Base-by-base conservation (phyloP, 2,113 vertebrate genomes). In the Syngnathus scovelli region DNA sequence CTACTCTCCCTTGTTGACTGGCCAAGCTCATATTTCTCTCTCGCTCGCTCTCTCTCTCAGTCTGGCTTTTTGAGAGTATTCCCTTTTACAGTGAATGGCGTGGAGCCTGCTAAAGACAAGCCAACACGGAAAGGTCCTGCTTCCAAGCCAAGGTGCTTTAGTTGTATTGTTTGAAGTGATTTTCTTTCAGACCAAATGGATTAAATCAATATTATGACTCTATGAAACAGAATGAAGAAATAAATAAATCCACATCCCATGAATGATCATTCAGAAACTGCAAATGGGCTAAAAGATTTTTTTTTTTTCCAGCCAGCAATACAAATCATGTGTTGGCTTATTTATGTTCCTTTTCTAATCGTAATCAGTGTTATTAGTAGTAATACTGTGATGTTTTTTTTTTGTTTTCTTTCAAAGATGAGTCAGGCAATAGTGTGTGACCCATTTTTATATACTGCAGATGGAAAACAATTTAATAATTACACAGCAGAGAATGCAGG, bases 41-140 rank as follows among this genome's bases (percentile, higher is more conserved):
- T 59, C 38, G 36, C 52, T 71, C 65, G 63, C 66, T 16, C 72
- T 70, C 65, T 63, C 66, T 16, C 72, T 54, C 67, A 62, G 54
- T 66, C 74, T 58, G 69, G 71, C 61, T 75, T 87, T 78, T 83
- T 80, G 73, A 76, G 70, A 83, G 80, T 81, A 79, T 88, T 73
- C 67, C 87, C 84, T 85, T 88, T 85, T 89, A 87, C 84, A 90
- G 89, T 15, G 60, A 82, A 68, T 6, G 67, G 69, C 71, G 38
- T 68, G 83, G 71, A 77, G 39, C 74, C 72, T 48, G 78, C 82
- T 75, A 66, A 78, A 77, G 72, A 56, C 61, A 38, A 60, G 75
- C 79, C 80, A 67, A 69, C 56, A 69, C 27, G 37, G 64, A 79
- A 72, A 79, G 82, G 61, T 43, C 36, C 64, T 46, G 51, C 69